Percentiles rank a stretch among this genome's conserved stretches.
phyloP scores from a whole-genome alignment of 1,140 invertebrate species.

The Neodiprion lecontei region DNA sequence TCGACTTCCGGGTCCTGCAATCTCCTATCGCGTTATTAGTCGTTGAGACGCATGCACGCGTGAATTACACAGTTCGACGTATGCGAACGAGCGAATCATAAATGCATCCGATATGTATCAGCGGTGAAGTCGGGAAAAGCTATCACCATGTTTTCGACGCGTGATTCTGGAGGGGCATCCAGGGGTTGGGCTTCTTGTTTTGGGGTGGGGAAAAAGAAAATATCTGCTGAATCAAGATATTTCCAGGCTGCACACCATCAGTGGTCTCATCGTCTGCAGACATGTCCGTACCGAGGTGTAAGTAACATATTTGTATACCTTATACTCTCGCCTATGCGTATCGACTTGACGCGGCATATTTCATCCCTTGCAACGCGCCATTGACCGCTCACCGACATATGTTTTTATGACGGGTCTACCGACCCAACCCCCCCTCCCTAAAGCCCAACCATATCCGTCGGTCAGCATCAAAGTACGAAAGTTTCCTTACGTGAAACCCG shows the following conservation, averaged over 20 bases:
- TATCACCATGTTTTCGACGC: background rate
- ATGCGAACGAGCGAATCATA: background rate
- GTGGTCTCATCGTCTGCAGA: background rate
- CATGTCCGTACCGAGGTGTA: background rate
- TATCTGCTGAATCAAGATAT: background rate
- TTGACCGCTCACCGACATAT: background rate
- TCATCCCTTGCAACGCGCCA: constrained; percentile 1
- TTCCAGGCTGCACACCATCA: background rate
- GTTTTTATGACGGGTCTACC: background rate
- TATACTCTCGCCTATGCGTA: too few relatives aligned
- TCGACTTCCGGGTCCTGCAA: too few relatives aligned
- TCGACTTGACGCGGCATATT: background rate
- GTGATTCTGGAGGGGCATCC: background rate
- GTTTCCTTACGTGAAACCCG: background rate
- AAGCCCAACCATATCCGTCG: background rate
- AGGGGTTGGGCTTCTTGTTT: background rate
- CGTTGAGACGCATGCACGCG: too few relatives aligned
- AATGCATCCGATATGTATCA: background rate
- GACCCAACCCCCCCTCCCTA: too few relatives aligned
- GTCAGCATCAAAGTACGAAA: background rate
- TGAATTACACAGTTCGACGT: too few relatives aligned
- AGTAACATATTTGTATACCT: too few relatives aligned
- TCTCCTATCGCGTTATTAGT: too few relatives aligned
- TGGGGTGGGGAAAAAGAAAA: background rate
- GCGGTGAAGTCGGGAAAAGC: background rate